Percentiles rank a stretch among this genome's conserved stretches.
phyloP scores from a whole-genome alignment of 2,797 vertebrate species.

The Gorsachius magnificus region DNA sequence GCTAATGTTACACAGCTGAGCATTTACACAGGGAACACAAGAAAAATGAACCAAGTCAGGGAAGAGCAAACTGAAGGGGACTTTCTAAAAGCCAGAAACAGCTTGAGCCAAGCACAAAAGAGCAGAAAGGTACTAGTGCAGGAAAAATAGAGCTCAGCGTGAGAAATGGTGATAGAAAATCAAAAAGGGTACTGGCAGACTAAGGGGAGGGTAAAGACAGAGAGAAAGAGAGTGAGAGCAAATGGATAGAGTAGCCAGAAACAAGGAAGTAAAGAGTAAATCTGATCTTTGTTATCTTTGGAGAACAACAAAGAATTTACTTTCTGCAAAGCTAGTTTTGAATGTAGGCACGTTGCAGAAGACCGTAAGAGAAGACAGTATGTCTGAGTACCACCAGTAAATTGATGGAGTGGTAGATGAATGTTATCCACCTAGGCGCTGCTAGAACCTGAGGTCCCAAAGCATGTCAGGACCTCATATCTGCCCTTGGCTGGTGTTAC shows the following conservation, averaged over 20 bases:
- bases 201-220: background rate
- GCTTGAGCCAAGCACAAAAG: background rate
- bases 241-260: background rate
- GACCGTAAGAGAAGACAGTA: background rate
- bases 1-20: background rate
- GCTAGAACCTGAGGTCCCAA: background rate
- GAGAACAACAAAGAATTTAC: background rate
- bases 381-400: background rate
- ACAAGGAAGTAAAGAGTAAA: background rate
- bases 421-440: background rate
- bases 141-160: background rate
- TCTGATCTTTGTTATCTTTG: background rate
- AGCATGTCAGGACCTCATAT: rapidly evolving
- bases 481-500: background rate
- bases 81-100: background rate
- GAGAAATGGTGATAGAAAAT: background rate
- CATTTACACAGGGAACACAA: background rate
- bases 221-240: background rate
- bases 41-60: background rate
- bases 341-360: background rate
- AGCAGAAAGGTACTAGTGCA: background rate
- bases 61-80: background rate
- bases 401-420: background rate
- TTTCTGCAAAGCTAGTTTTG: background rate
- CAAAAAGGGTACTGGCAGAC: background rate